phyloP scores from a whole-genome alignment of 2,888 invertebrate genomes.

The Sclerodermus sp. region DNA sequence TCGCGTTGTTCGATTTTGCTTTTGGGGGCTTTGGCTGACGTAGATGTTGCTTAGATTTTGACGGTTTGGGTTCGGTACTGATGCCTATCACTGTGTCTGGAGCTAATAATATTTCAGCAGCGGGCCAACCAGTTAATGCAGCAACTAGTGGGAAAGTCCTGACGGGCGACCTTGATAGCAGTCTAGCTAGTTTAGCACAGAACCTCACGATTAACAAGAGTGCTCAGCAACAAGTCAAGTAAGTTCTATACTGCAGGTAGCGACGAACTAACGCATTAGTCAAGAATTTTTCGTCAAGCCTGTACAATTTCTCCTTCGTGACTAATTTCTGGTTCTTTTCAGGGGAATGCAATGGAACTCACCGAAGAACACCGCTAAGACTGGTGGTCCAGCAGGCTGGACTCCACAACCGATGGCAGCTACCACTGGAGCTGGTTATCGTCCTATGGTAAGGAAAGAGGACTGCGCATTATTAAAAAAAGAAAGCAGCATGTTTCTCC shows the following conservation, averaged over 20 bases:
- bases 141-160: slow-evolving; percentile 72
- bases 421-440: slow-evolving; percentile 83
- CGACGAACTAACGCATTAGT: too few species aligned
- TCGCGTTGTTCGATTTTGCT: slow-evolving; percentile 12
- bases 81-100: slow-evolving; percentile 60
- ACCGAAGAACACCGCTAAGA: slow-evolving; percentile 82
- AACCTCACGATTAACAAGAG: slow-evolving; percentile 87
- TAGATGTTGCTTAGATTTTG: slow-evolving; percentile 64
- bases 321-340: slow-evolving; percentile 26
- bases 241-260: slow-evolving; percentile 58
- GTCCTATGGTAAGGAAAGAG: slow-evolving; percentile 75
- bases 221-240: slow-evolving; percentile 71
- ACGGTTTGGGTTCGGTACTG: slow-evolving; percentile 74
- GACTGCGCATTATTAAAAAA: too few species aligned
- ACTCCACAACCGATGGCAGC: slow-evolving; percentile 88
- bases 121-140: slow-evolving; percentile 53
- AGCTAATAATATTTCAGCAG: slow-evolving; percentile 51
- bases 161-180: slow-evolving; percentile 91
- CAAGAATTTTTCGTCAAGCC: too few species aligned
- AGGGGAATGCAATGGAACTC: slow-evolving; percentile 92
- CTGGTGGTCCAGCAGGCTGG: slow-evolving; percentile 72
- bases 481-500: too few species aligned
- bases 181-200: slow-evolving; percentile 89
- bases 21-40: slow-evolving; percentile 32
- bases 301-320: not conserved